A percentile compares a stretch with the other conserved stretches of the same genome.
Evolutionary conservation across 2,888 invertebrate genomes (phyloP).

Genomic region (Amblyjoppa proteus): DNA sequence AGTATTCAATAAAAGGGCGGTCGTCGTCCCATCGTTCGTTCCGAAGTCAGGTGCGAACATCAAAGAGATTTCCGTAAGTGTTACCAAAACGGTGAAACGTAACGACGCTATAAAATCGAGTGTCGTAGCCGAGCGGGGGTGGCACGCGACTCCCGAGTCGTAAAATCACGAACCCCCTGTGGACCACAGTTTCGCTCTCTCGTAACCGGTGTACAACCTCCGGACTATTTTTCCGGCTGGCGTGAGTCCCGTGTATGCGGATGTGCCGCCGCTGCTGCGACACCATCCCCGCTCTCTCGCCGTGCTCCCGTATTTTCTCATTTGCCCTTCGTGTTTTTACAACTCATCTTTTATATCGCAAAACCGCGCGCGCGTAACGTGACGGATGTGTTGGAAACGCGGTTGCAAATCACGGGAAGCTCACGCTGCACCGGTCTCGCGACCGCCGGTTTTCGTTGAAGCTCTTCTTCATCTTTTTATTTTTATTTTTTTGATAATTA

Average conservation of each 20-base stretch:
- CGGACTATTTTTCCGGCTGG: slow-evolving; percentile 63
- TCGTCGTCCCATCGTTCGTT: neutral
- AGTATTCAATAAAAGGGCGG: neutral
- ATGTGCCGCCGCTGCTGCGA: slow-evolving; percentile 62
- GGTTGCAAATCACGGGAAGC: slow-evolving; percentile 77
- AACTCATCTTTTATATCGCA: slow-evolving; percentile 81
- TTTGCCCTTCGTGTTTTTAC: slow-evolving; percentile 81
- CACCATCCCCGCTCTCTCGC: slow-evolving; percentile 72
- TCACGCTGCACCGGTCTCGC: slow-evolving; percentile 52
- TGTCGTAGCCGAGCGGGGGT: slow-evolving; percentile 33
- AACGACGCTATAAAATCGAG: slow-evolving; percentile 77
- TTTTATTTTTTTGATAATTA: slow-evolving; percentile 4
- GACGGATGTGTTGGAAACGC: slow-evolving; percentile 77
- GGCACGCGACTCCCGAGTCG: slow-evolving; percentile 66
- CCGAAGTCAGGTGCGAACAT: slow-evolving; percentile 16
- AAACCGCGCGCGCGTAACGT: slow-evolving; percentile 74
- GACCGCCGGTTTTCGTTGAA: slow-evolving; percentile 60
- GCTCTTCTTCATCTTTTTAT: slow-evolving; percentile 67
- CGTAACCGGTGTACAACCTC: slow-evolving; percentile 63
- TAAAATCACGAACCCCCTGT: slow-evolving; percentile 40
- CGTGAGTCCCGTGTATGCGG: slow-evolving; percentile 49
- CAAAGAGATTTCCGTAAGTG: slow-evolving; percentile 70
- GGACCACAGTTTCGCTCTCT: slow-evolving; percentile 40
- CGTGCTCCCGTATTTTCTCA: slow-evolving; percentile 80
- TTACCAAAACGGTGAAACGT: slow-evolving; percentile 45